A percentile compares a stretch with the other conserved stretches of the same genome.
phyloP scores from a whole-genome alignment of 2,888 invertebrate species.

The Thera britannica region DNA sequence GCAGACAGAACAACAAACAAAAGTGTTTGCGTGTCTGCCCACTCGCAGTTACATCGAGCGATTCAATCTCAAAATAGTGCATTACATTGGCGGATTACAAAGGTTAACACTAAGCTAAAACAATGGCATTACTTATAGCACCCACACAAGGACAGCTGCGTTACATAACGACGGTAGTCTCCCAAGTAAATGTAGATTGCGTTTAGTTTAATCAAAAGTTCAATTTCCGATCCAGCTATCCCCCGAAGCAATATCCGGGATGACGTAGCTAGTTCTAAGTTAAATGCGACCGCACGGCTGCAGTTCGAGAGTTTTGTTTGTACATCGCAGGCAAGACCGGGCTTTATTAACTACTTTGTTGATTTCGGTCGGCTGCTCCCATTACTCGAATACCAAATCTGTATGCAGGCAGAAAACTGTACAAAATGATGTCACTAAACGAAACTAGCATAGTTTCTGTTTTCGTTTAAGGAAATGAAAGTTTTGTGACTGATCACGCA shows the following conservation, averaged over 20 bases:
- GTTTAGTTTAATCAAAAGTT: constrained; percentile 29
- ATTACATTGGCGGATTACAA: constrained; percentile 53
- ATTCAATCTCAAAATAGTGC: constrained; percentile 40
- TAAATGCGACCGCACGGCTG: constrained; percentile 48
- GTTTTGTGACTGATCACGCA: constrained; percentile 7
- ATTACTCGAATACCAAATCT: constrained; percentile 1
- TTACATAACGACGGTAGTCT: constrained; percentile 47
- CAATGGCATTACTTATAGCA: constrained; percentile 61
- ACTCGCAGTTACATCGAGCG: constrained; percentile 22
- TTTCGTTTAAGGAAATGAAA: background rate
- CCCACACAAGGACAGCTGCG: constrained; percentile 53
- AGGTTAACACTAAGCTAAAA: constrained; percentile 50
- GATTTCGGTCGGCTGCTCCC: constrained; percentile 2
- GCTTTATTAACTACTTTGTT: constrained; percentile 41
- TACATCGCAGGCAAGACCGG: constrained; percentile 61
- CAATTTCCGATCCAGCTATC: constrained; percentile 37
- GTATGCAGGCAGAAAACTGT: background rate
- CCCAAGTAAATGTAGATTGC: constrained; percentile 46
- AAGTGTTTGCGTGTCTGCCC: constrained; percentile 20
- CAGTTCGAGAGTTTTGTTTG: constrained; percentile 51
- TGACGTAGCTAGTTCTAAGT: constrained; percentile 47
- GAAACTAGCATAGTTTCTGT: background rate
- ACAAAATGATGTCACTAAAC: background rate
- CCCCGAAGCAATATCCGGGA: constrained; percentile 47
- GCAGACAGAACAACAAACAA: constrained; percentile 20